Conservation (phyloP, 64 coral and sea anemone genomes). For the Montipora cactus region DNA sequence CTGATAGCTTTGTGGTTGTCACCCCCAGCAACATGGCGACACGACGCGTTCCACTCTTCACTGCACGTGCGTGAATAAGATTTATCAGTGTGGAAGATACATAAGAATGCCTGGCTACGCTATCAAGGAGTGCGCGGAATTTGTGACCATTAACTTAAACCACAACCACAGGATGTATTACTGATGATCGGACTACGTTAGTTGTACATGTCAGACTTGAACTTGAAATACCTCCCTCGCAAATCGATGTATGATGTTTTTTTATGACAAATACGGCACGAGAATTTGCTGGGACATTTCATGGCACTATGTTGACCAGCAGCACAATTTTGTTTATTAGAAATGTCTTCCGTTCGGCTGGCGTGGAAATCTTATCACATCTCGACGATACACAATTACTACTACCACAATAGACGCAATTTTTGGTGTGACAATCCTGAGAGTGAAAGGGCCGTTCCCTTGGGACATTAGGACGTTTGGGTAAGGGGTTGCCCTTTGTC, state of each 20-base stretch:
- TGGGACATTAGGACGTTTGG: not conserved
- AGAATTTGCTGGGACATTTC: not conserved
- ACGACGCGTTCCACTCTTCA: slow-evolving; percentile 14
- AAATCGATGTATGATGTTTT: slow-evolving; percentile 62
- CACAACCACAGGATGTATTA: slow-evolving; percentile 70
- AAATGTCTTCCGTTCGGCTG: not conserved
- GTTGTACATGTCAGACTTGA: slow-evolving; percentile 34
- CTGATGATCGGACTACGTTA: slow-evolving; percentile 21
- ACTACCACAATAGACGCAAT: slow-evolving; percentile 35
- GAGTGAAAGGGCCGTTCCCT: not conserved
- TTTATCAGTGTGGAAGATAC: slow-evolving; percentile 42
- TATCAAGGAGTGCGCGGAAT: not conserved
- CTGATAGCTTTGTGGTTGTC: slow-evolving; percentile 46
- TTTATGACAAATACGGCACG: slow-evolving; percentile 6
- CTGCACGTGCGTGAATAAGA: not conserved
- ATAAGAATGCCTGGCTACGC: not conserved
- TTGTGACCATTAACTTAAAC: slow-evolving; percentile 55
- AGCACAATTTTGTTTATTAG: not conserved
- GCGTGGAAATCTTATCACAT: not conserved
- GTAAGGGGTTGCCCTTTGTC: no score
- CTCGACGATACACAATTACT: not conserved
- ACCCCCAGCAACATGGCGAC: slow-evolving; percentile 64
- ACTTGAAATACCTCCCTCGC: not conserved
- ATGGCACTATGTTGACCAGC: slow-evolving; percentile 2
- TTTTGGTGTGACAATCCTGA: not conserved